phyloP scores from a whole-genome alignment of 2,113 vertebrate species.

The Sapajus apella region DNA sequence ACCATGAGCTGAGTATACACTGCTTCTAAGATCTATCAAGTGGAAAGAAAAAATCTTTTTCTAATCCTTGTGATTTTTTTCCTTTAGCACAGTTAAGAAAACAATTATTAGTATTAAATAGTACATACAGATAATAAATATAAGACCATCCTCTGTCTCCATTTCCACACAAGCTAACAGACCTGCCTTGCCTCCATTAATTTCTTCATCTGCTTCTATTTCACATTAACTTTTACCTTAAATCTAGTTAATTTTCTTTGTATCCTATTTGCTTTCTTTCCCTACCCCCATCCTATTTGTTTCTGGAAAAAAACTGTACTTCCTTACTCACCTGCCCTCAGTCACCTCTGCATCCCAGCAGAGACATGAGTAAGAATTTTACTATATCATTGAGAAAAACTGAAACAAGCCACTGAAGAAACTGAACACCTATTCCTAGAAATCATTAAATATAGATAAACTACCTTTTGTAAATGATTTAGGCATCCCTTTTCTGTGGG shows the following conservation, averaged over 20 bases:
- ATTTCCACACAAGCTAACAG: neutral
- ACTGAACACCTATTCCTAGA: neutral
- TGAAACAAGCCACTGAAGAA: neutral
- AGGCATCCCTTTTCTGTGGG: neutral
- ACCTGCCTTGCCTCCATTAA: neutral
- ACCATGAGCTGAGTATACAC: neutral
- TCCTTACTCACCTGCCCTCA: neutral
- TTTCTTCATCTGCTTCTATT: neutral
- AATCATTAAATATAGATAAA: constrained; percentile 2
- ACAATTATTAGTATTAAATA: neutral
- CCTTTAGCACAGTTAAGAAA: constrained; percentile 1
- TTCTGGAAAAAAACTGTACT: neutral
- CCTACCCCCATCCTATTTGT: neutral
- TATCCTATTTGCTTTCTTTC: neutral
- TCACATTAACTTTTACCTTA: neutral
- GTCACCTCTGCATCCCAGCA: neutral
- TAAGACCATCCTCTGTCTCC: neutral
- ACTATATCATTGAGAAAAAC: neutral
- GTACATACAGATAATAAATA: neutral
- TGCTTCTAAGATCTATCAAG: neutral
- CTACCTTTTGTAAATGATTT: neutral
- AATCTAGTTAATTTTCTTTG: neutral
- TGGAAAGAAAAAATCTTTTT: neutral
- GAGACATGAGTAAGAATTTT: neutral
- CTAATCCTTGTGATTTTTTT: neutral